phyloP scores from a whole-genome alignment of 2,888 invertebrate genomes.

The Gonocerus acuteangulatus region DNA sequence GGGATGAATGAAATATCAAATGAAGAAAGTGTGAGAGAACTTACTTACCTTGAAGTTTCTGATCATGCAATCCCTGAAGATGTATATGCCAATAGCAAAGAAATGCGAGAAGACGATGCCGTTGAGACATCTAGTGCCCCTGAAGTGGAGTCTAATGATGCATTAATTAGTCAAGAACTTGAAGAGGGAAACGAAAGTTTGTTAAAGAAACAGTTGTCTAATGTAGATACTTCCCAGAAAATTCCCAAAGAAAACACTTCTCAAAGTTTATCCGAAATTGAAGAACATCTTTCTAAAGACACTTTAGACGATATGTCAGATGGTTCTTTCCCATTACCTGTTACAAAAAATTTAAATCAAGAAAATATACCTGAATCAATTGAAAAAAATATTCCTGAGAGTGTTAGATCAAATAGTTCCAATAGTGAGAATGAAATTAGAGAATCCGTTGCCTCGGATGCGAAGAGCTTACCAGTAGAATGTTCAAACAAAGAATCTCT shows the following conservation, averaged over 20 bases:
- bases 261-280: no score
- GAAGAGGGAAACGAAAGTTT: no score
- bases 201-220: no score
- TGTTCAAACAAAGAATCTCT: not conserved
- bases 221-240: no score
- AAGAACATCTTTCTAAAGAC: not conserved
- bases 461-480: not conserved
- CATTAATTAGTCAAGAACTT: no score
- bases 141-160: no score
- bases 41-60: not conserved
- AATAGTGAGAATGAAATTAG: no score
- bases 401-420: not conserved
- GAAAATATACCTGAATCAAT: not conserved
- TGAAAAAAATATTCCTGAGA: not conserved
- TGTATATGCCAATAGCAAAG: not conserved
- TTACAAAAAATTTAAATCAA: not conserved
- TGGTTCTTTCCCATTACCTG: constrained; percentile 1
- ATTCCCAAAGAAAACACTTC: no score
- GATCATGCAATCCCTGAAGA: not conserved
- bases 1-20: not conserved
- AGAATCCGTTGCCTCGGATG: no score
- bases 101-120: no score
- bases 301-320: constrained; percentile 1
- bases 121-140: no score
- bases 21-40: constrained; percentile 15